These are phyloP conservation scores for Chrysoperla carnea DNA, from an alignment of 1,140 invertebrate genomes.

Conservation along the genomic window DNA sequence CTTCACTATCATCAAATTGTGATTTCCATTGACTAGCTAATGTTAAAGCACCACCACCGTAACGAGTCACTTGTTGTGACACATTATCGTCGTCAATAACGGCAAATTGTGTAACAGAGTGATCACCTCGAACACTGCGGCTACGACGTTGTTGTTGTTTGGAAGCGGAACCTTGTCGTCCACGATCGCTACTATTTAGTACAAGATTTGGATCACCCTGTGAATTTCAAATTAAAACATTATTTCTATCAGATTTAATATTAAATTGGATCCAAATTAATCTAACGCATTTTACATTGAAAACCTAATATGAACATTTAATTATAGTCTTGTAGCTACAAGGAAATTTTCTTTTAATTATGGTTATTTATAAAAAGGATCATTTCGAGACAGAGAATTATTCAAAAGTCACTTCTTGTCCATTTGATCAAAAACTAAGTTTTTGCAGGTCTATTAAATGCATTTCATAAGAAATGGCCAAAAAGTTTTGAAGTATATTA, in stretches of 20 bases:
- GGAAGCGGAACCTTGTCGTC: constrained; percentile 17
- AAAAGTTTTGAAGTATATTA: no score
- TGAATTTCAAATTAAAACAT: background rate
- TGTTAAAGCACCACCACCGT: constrained; percentile 55
- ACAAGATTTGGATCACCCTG: background rate
- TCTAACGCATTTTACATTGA: background rate
- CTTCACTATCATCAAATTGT: constrained; percentile 85
- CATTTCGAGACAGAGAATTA: no score
- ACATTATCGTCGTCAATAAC: constrained; percentile 87
- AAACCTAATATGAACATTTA: no score
- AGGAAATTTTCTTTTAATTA: no score
- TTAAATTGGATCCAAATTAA: background rate
- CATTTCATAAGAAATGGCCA: no score
- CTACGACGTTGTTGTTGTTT: constrained; percentile 7
- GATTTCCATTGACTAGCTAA: constrained; percentile 85
- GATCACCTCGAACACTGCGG: constrained; percentile 26
- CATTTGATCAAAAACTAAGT: no score
- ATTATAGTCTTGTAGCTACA: no score
- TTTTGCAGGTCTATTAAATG: no score
- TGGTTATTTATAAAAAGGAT: no score
- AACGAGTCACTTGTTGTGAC: constrained; percentile 67
- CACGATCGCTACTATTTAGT: constrained; percentile 5
- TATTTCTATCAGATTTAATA: background rate
- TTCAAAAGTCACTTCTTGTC: no score
- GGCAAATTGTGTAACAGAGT: constrained; percentile 67